Evolutionary conservation across 2,888 invertebrate species (phyloP).

Genomic region (Leucoma salicis): DNA sequence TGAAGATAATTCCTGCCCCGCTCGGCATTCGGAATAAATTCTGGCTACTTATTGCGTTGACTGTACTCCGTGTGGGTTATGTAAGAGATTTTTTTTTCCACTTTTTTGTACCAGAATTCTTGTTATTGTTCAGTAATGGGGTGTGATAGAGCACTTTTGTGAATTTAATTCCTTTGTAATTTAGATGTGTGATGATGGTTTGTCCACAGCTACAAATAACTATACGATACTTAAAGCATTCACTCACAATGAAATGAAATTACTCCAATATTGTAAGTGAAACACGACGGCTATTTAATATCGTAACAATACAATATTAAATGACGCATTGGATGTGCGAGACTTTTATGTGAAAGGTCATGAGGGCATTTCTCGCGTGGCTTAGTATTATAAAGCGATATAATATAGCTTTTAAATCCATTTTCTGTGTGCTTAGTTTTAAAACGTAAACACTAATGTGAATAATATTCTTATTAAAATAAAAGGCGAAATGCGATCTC

Average conservation of each 20-base stretch:
- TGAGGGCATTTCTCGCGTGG: neutral
- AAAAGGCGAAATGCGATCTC: too few species aligned
- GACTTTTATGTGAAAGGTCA: conserved; percentile 7
- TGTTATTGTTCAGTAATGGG: conserved; percentile 56
- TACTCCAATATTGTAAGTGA: conserved; percentile 5
- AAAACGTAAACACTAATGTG: too few species aligned
- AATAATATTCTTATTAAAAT: too few species aligned
- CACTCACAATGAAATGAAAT: conserved; percentile 2
- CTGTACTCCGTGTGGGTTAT: conserved; percentile 45
- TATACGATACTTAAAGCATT: neutral
- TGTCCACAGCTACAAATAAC: conserved; percentile 6
- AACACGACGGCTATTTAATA: conserved; percentile 5
- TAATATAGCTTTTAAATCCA: too few species aligned
- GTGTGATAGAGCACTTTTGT: conserved; percentile 59
- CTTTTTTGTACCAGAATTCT: conserved; percentile 41
- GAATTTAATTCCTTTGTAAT: conserved; percentile 37
- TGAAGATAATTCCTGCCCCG: conserved; percentile 59
- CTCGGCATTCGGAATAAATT: conserved; percentile 58
- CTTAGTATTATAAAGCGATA: neutral
- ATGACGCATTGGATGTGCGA: conserved; percentile 4
- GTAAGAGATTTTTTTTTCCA: conserved; percentile 40
- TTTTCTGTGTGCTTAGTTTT: too few species aligned
- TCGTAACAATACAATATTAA: neutral
- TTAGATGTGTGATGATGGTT: conserved; percentile 28
- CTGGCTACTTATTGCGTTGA: conserved; percentile 47